phyloP scores from a whole-genome alignment of 2,113 vertebrate species.

The Pterocles orientalis region DNA sequence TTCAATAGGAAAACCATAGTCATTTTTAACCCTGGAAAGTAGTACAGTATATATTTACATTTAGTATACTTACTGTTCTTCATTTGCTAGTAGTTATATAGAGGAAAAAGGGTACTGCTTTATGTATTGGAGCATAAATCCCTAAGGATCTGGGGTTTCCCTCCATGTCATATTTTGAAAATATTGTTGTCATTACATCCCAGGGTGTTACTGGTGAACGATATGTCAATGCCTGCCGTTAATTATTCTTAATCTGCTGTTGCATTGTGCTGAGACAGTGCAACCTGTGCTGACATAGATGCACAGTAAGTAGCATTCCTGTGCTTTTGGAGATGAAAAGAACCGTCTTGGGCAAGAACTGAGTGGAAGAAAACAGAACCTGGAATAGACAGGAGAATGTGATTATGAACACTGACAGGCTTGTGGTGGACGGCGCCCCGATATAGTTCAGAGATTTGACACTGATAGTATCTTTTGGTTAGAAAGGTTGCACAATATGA shows the following conservation, averaged over 20 bases:
- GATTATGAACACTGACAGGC: not conserved
- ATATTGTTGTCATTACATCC: conserved; percentile 56
- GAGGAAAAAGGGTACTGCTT: not conserved
- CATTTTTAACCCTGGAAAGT: not conserved
- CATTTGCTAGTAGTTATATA: conserved; percentile 34
- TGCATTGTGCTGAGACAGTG: conserved; percentile 32
- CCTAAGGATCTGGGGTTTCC: conserved; percentile 51
- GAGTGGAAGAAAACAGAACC: not conserved
- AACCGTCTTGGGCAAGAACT: not conserved
- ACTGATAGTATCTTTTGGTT: not conserved
- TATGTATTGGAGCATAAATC: conserved; percentile 34
- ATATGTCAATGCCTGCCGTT: conserved; percentile 61
- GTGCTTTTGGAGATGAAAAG: not conserved
- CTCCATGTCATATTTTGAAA: conserved; percentile 57
- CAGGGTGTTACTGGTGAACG: conserved; percentile 58
- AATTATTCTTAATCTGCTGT: conserved; percentile 59
- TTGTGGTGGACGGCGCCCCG: not conserved
- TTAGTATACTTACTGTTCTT: not conserved
- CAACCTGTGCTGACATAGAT: conserved; percentile 25
- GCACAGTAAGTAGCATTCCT: not conserved
- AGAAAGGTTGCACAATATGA: not conserved
- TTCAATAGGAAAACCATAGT: not conserved
- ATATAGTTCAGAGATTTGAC: not conserved
- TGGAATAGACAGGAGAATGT: not conserved
- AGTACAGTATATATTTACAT: not conserved